phyloP scores from a whole-genome alignment of 2,888 invertebrate genomes.

The Drosophila maculinotata region DNA sequence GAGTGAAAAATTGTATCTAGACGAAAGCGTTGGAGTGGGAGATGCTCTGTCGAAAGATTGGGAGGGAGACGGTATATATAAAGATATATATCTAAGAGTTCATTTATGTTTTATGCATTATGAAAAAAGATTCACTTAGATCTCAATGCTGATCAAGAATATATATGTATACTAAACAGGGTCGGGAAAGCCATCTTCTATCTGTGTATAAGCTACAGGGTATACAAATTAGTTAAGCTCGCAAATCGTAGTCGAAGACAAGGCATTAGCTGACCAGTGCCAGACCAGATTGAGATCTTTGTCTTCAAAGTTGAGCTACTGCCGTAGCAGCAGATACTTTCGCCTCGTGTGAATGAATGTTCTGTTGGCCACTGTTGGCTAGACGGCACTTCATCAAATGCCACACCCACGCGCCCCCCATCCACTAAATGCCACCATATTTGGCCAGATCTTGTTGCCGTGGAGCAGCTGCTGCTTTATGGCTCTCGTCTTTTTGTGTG shows the following conservation, averaged over 20 bases:
- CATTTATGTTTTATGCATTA: neutral
- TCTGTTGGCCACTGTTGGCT: constrained; percentile 25
- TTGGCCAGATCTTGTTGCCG: constrained; percentile 32
- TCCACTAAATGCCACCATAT: constrained; percentile 55
- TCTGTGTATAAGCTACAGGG: neutral
- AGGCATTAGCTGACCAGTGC: neutral
- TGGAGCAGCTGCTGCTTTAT: constrained; percentile 4
- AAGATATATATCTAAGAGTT: too few relatives aligned
- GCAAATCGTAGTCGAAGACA: neutral
- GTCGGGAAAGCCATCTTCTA: too few relatives aligned
- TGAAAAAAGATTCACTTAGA: too few relatives aligned
- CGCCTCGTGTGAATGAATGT: constrained; percentile 5
- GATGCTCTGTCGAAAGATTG: too few relatives aligned
- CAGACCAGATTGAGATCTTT: constrained; percentile 36
- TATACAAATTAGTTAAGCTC: constrained; percentile 37
- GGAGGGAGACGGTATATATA: too few relatives aligned
- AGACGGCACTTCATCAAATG: constrained; percentile 59
- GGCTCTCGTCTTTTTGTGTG: constrained; percentile 12
- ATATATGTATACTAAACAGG: too few relatives aligned
- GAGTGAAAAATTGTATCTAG: constrained; percentile 42
- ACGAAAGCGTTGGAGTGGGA: neutral
- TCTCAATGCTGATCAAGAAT: too few relatives aligned
- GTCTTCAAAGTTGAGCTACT: constrained; percentile 22
- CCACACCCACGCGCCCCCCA: constrained; percentile 61
- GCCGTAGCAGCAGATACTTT: constrained; percentile 29